phyloP scores from a whole-genome alignment of 2,113 vertebrate genomes.

The Pycnonotus jocosus region DNA sequence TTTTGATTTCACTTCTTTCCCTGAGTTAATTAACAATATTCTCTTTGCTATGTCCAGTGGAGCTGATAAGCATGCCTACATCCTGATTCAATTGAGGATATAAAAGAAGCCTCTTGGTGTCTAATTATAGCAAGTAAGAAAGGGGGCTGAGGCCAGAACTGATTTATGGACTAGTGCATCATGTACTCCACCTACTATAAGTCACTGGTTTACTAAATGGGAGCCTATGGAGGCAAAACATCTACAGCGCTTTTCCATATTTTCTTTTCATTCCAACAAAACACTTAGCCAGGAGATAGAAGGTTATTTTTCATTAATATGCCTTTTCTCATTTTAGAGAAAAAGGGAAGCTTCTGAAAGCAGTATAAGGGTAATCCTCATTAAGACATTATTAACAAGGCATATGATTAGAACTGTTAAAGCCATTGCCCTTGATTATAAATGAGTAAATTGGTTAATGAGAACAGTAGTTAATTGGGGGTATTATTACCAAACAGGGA shows the following conservation, averaged over 20 bases:
- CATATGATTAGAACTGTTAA: constrained; percentile 42
- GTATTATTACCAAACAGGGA: constrained; percentile 52
- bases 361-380: constrained; percentile 25
- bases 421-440: constrained; percentile 47
- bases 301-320: constrained; percentile 8
- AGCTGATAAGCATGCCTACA: background rate
- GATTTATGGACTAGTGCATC: background rate
- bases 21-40: background rate
- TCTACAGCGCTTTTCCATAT: background rate
- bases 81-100: background rate
- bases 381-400: constrained; percentile 43
- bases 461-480: constrained; percentile 47
- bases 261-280: background rate
- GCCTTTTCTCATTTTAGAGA: background rate
- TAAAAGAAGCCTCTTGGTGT: background rate
- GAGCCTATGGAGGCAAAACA: background rate
- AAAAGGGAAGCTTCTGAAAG: constrained; percentile 25
- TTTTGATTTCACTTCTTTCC: background rate
- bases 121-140: background rate
- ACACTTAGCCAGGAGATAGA: background rate
- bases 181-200: background rate
- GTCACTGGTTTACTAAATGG: background rate
- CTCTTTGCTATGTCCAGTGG: background rate
- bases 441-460: constrained; percentile 58
- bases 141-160: background rate